Conservation (phyloP, 1,140 invertebrate species). For the Eulimnadia texana region DNA sequence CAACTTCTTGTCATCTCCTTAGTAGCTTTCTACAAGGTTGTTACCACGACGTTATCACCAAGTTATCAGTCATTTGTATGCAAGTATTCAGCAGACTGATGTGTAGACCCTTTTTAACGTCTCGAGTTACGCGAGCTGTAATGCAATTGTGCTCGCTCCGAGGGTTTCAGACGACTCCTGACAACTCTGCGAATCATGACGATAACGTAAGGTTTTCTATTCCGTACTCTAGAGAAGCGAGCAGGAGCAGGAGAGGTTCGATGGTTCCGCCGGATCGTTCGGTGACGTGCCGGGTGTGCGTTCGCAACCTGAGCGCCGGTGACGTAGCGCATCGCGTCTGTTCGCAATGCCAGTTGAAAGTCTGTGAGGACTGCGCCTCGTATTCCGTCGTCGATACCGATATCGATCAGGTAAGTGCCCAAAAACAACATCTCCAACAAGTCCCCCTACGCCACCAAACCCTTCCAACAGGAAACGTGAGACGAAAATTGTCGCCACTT, state of each 20-base stretch:
- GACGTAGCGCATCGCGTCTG: slow-evolving; percentile 42
- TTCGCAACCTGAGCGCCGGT: slow-evolving; percentile 9
- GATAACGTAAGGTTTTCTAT: neutral
- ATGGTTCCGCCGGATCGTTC: slow-evolving; percentile 7
- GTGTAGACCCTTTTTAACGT: too few relatives aligned
- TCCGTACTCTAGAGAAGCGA: neutral
- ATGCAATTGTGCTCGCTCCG: too few relatives aligned
- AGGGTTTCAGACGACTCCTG: neutral
- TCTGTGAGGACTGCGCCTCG: slow-evolving; percentile 80
- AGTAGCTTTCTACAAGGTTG: too few relatives aligned
- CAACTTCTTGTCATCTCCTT: too few relatives aligned
- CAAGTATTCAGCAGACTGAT: too few relatives aligned
- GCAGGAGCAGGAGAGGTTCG: neutral
- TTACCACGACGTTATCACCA: too few relatives aligned
- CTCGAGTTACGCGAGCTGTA: too few relatives aligned
- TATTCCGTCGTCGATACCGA: slow-evolving; percentile 62
- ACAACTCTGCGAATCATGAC: neutral
- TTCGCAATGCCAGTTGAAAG: slow-evolving; percentile 69
- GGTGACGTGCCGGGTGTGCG: slow-evolving; percentile 12
- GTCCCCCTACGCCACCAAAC: too few relatives aligned
- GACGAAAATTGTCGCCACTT: too few relatives aligned
- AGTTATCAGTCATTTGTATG: too few relatives aligned
- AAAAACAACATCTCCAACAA: neutral
- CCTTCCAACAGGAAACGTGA: too few relatives aligned
- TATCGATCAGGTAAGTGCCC: slow-evolving; percentile 45